A percentile compares a stretch with the other conserved stretches of the same genome.
phyloP scores from a whole-genome alignment of 2,113 vertebrate genomes.

The Dipodomys stephensi region DNA sequence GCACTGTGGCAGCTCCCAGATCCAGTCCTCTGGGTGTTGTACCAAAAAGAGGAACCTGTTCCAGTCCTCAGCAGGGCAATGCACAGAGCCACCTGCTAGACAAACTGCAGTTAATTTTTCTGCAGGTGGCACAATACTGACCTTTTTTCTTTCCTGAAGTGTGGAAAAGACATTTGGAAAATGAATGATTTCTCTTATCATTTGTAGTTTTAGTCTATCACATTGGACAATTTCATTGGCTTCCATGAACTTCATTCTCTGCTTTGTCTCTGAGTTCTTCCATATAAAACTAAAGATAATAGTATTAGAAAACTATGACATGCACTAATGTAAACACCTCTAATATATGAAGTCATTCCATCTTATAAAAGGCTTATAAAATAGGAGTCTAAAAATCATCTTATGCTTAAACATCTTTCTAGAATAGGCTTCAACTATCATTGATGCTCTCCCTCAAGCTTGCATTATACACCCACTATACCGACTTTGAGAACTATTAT shows the following conservation, averaged over 20 bases:
- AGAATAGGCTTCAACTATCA: background rate
- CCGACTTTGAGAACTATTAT: background rate
- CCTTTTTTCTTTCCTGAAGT: accelerated
- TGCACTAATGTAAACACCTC: background rate
- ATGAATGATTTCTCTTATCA: background rate
- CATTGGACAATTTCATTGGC: background rate
- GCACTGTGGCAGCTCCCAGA: background rate
- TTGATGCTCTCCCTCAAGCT: background rate
- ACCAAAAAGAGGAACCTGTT: too few relatives aligned
- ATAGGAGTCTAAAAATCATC: background rate
- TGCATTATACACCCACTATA: background rate
- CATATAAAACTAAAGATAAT: background rate
- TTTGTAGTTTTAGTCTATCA: background rate
- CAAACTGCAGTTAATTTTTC: background rate
- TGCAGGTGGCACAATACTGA: background rate
- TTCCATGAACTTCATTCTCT: background rate
- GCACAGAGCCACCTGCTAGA: accelerated
- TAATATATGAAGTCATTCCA: background rate
- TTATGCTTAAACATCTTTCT: background rate
- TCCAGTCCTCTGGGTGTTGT: too few relatives aligned
- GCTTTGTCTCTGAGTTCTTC: background rate
- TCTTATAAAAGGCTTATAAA: background rate
- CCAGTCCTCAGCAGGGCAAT: background rate
- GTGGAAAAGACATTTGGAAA: background rate
- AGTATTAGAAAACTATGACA: background rate